Evolutionary conservation across 2,113 vertebrate genomes (phyloP).

Genomic region (Orycteropus afer): DNA sequence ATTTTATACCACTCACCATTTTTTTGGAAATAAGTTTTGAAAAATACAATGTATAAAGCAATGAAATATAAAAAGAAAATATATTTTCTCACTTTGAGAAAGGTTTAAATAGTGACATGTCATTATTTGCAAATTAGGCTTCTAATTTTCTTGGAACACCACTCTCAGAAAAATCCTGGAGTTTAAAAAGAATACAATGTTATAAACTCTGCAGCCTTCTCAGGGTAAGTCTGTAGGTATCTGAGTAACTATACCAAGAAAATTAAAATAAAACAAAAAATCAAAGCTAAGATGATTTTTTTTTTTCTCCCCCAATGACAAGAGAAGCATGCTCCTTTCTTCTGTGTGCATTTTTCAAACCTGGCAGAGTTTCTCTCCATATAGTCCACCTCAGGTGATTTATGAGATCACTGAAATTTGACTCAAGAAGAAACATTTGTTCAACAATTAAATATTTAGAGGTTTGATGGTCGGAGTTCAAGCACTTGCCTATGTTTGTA

Average conservation of each 20-base stretch:
- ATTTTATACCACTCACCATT: neutral
- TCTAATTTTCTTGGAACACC: neutral
- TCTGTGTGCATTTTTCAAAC: neutral
- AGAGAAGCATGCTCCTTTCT: neutral
- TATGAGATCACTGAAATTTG: neutral
- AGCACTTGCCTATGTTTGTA: neutral
- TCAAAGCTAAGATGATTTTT: neutral
- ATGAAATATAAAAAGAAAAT: neutral
- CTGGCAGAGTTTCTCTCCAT: neutral
- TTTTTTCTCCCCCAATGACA: neutral
- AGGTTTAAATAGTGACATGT: neutral
- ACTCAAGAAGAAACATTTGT: neutral
- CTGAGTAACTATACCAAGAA: neutral
- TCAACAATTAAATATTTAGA: slow-evolving; percentile 6
- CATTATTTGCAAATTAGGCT: neutral
- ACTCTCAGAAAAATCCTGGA: neutral
- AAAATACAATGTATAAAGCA: neutral
- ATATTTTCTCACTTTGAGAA: neutral
- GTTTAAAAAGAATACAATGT: neutral
- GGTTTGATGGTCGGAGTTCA: neutral
- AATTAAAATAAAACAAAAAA: neutral
- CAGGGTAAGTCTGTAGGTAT: neutral
- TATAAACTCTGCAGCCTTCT: neutral
- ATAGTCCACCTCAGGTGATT: slow-evolving; percentile 4
- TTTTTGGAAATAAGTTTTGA: neutral